Base-by-base conservation (phyloP, 2,113 vertebrate species). In the Cygnus atratus region DNA sequence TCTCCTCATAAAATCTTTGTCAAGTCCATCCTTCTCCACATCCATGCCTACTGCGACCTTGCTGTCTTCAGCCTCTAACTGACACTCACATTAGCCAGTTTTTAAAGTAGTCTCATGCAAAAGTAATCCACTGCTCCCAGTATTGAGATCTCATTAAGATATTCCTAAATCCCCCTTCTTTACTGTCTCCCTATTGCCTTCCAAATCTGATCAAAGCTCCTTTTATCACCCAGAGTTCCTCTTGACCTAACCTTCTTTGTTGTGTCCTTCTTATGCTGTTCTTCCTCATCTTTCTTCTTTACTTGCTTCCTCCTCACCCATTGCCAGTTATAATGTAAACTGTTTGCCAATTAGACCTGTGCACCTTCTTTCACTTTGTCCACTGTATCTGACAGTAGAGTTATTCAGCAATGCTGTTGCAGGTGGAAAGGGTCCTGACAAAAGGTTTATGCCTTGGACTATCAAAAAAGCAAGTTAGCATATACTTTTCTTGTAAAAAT, bases 111-210 rank as follows among this genome's bases (percentile, higher is more conserved):
- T 95, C 89, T 96, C 91, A 97, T 97, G 94, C 94, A 95, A 97
- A 97, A 97, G 95, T 97, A 97, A 97, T 96, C 97, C 95, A 96
- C 96, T 96, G 81, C 95, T 97, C 88, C 91, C 46, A 91, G 88
- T 96, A 95, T 96, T 96, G 96, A 97, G 96, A 97, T 97, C 92
- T 96, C 91, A 97, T 97, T 97, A 96, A 97, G 97, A 97, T 97
- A 97, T 96, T 97, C 95, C 92, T 96, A 97, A 97, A 97, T 97
- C 97, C 90, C 59, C 93, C 94, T 93, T 97, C 95, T 97, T 95
- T 88, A 90, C 93, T 91, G 79, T 83, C 95, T 97, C 82, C 84
- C 87, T 83, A 18, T 93, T 96, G 90, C 97, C 82, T 92, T 92
- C 85, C 92, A 94, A 97, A 97, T 97, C 94, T 97, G 97, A 97